Conservation (phyloP, 2,797 vertebrate genomes). For the Decapterus maruadsi region DNA sequence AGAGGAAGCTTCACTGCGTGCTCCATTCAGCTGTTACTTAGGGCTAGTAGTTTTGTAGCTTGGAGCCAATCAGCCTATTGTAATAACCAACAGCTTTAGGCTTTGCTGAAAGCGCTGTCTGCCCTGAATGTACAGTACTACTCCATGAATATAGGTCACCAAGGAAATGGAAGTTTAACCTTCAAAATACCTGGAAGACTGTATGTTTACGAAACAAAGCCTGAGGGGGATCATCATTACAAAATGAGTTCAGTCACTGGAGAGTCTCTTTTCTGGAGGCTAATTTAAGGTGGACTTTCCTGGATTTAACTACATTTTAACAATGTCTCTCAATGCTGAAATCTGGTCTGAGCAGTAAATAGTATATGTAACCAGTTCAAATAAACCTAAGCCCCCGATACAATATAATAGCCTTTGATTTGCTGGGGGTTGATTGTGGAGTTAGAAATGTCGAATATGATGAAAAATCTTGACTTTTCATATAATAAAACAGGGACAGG, state of each 20-base stretch:
- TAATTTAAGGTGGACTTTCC: constrained; percentile 33
- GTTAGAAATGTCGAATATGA: background rate
- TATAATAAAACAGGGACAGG: constrained; percentile 1
- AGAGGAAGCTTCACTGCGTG: constrained; percentile 72
- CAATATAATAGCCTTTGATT: background rate
- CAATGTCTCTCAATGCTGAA: background rate
- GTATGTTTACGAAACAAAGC: constrained; percentile 44
- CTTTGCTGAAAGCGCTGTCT: constrained; percentile 70
- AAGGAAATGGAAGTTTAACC: constrained; percentile 55
- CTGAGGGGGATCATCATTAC: constrained; percentile 26
- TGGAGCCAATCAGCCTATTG: constrained; percentile 76
- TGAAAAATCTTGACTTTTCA: constrained; percentile 13
- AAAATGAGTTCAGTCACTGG: constrained; percentile 36
- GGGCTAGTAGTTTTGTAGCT: constrained; percentile 73
- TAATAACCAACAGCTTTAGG: constrained; percentile 84
- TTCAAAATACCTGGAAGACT: constrained; percentile 32
- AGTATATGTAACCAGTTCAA: background rate
- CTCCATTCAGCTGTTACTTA: constrained; percentile 79
- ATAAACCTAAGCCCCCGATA: background rate
- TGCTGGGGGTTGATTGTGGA: background rate
- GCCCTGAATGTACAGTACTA: constrained; percentile 55
- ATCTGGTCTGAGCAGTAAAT: constrained; percentile 11
- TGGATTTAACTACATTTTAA: constrained; percentile 17
- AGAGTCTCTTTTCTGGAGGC: constrained; percentile 25
- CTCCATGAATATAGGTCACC: constrained; percentile 64